A percentile compares a stretch with the other conserved stretches of the same genome.
These are phyloP conservation scores for Fundulus diaphanus DNA, from an alignment of 2,797 vertebrate species.

Conservation along the genomic window DNA sequence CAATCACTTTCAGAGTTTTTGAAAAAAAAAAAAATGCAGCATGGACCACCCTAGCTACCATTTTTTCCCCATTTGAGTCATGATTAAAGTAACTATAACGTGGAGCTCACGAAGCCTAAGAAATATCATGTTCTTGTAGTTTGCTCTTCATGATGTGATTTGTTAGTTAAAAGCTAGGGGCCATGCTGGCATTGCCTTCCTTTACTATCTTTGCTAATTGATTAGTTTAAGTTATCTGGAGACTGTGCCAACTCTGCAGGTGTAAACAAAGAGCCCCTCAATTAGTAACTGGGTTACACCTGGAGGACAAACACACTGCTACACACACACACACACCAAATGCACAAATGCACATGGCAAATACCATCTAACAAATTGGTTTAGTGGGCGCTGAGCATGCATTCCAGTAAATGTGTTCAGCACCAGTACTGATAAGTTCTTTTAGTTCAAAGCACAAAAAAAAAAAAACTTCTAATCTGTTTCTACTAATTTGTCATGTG, in stretches of 20 bases:
- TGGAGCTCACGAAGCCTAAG: background rate
- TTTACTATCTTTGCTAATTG: constrained; percentile 66
- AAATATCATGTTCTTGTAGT: constrained; percentile 1
- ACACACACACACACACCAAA: constrained; percentile 36
- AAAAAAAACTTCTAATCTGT: constrained; percentile 51
- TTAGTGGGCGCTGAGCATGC: constrained; percentile 52
- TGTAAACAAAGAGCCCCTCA: constrained; percentile 70
- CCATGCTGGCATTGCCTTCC: constrained; percentile 41
- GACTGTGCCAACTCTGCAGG: constrained; percentile 67
- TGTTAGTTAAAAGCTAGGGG: constrained; percentile 17
- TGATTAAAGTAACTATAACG: constrained; percentile 1
- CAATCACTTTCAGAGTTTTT: constrained; percentile 17
- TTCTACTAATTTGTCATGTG: constrained; percentile 43
- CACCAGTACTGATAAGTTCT: constrained; percentile 51
- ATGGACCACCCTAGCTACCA: background rate
- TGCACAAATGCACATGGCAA: constrained; percentile 30
- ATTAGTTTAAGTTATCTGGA: constrained; percentile 72
- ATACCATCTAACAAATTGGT: constrained; percentile 57
- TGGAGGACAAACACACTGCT: constrained; percentile 61
- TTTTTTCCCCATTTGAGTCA: background rate
- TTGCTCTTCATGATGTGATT: constrained; percentile 15
- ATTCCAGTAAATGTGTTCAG: constrained; percentile 44
- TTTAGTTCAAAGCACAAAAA: constrained; percentile 42
- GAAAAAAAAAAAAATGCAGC: constrained; percentile 2
- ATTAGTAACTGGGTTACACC: constrained; percentile 76